Conservation (phyloP, 2,797 vertebrate species). For the Pseudopleuronectes americanus region DNA sequence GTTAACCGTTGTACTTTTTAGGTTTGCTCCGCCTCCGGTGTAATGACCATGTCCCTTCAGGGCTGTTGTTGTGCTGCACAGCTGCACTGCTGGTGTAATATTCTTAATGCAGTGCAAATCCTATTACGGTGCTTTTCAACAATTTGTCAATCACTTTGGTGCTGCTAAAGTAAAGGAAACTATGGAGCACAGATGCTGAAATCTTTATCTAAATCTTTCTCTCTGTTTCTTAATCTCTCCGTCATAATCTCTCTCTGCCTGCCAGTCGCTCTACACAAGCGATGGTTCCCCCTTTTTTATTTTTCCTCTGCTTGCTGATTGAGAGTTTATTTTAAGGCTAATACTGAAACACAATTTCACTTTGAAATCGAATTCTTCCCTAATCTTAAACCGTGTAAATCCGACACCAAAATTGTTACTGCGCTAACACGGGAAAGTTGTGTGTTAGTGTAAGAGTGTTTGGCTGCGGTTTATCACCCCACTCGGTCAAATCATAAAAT, state of each 20-base stretch:
- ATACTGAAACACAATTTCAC: slow-evolving; percentile 17
- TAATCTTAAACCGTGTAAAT: slow-evolving; percentile 25
- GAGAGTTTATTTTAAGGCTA: slow-evolving; percentile 25
- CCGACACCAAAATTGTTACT: neutral
- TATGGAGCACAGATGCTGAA: slow-evolving; percentile 1
- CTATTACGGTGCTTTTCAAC: slow-evolving; percentile 40
- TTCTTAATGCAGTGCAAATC: slow-evolving; percentile 66
- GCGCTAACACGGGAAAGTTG: slow-evolving; percentile 1
- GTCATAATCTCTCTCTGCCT: slow-evolving; percentile 20
- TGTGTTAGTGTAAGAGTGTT: slow-evolving; percentile 47
- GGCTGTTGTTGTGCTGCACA: slow-evolving; percentile 29
- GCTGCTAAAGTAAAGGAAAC: slow-evolving; percentile 31
- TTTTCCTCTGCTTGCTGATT: slow-evolving; percentile 2
- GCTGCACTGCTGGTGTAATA: slow-evolving; percentile 43
- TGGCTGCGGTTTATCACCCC: slow-evolving; percentile 61
- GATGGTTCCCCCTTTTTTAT: slow-evolving; percentile 2
- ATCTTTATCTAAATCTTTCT: slow-evolving; percentile 36
- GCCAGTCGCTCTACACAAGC: neutral
- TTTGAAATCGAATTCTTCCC: slow-evolving; percentile 41
- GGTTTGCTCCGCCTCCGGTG: slow-evolving; percentile 28
- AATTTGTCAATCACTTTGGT: slow-evolving; percentile 45
- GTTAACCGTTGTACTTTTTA: slow-evolving; percentile 32
- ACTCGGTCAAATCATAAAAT: slow-evolving; percentile 57
- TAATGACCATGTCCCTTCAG: slow-evolving; percentile 37
- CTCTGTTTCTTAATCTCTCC: slow-evolving; percentile 40